Conservation (phyloP, 2,113 vertebrate species). For the Sapayoa aenigma region DNA sequence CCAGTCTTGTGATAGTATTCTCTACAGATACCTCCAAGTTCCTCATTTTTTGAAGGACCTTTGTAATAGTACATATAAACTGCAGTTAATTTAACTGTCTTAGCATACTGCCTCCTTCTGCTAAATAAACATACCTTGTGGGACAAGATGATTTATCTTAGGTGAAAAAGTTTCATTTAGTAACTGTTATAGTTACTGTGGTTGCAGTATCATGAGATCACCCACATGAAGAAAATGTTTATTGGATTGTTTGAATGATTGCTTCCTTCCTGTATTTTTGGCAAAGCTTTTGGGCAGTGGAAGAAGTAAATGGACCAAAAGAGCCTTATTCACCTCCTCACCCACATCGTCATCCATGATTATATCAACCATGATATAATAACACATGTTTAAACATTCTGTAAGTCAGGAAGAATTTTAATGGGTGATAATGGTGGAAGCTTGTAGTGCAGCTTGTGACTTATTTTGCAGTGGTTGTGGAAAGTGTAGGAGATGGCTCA, state of each 20-base stretch:
- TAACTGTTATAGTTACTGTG: conserved; percentile 15
- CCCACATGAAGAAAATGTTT: conserved; percentile 61
- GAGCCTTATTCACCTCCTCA: conserved; percentile 28
- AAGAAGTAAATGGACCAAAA: conserved; percentile 55
- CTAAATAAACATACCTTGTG: conserved; percentile 22
- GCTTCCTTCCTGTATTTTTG: conserved; percentile 55
- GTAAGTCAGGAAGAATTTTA: conserved; percentile 53
- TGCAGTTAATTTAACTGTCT: not conserved
- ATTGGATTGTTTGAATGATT: conserved; percentile 59
- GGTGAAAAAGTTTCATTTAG: not conserved
- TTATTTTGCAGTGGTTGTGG: not conserved
- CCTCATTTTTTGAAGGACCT: not conserved
- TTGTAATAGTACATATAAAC: not conserved
- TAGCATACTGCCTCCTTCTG: not conserved
- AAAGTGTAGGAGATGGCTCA: not conserved
- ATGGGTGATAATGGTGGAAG: conserved; percentile 38
- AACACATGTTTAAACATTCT: conserved; percentile 38
- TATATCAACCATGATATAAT: conserved; percentile 29
- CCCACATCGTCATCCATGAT: conserved; percentile 43
- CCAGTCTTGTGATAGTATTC: not conserved
- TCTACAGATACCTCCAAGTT: not conserved
- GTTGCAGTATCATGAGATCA: conserved; percentile 43
- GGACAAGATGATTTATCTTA: conserved; percentile 9
- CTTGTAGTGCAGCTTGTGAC: not conserved
- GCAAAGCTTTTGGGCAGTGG: conserved; percentile 17